Percentiles rank a stretch among this genome's conserved stretches.
phyloP scores from a whole-genome alignment of 2,888 invertebrate genomes.

The Acrobasis repandana region DNA sequence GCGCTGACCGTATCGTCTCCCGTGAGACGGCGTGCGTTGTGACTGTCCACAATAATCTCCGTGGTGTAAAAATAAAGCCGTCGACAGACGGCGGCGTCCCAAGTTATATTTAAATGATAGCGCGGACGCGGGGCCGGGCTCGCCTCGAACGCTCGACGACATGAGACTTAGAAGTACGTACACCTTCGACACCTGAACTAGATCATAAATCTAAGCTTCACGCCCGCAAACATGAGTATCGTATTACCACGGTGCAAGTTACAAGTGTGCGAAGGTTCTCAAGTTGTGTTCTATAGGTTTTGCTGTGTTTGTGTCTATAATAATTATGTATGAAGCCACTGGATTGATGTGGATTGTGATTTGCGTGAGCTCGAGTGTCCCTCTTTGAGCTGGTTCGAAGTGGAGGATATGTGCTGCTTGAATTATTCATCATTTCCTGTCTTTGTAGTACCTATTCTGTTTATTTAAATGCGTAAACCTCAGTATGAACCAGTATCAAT shows the following conservation, averaged over 20 bases:
- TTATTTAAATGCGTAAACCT: conserved; percentile 20
- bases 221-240: conserved; percentile 42
- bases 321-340: conserved; percentile 25
- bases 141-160: conserved; percentile 64
- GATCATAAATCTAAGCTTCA: conserved; percentile 51
- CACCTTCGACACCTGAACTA: conserved; percentile 50
- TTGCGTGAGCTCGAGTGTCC: conserved; percentile 45
- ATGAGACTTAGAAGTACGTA: conserved; percentile 78
- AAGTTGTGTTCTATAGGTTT: conserved; percentile 24
- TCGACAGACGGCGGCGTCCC: conserved; percentile 74
- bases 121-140: conserved; percentile 66
- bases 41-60: conserved; percentile 60
- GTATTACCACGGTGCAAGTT: conserved; percentile 35
- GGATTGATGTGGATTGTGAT: conserved; percentile 35
- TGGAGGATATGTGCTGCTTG: conserved; percentile 54
- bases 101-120: conserved; percentile 82
- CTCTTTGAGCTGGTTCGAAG: conserved; percentile 50
- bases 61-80: conserved; percentile 80
- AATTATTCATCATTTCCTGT: conserved; percentile 59
- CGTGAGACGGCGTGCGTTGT: conserved; percentile 64
- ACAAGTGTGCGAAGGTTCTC: conserved; percentile 34
- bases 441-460: conserved; percentile 50
- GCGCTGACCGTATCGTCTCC: conserved; percentile 50
- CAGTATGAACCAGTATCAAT: not conserved
- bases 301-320: conserved; percentile 35